phyloP scores from a whole-genome alignment of 2,797 vertebrate genomes.

The Bufotes viridis region DNA sequence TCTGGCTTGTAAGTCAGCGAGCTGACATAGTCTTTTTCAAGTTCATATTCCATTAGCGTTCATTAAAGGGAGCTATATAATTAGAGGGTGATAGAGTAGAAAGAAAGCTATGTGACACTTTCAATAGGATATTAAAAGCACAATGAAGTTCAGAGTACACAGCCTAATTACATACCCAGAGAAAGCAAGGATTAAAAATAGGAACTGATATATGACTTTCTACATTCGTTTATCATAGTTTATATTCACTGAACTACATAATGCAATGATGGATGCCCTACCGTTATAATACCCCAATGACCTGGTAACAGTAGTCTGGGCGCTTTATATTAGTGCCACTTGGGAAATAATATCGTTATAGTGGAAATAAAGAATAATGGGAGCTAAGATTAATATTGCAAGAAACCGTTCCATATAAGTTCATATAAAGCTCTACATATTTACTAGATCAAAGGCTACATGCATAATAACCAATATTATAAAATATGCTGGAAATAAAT shows the following conservation, averaged over 20 bases:
- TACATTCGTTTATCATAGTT: constrained; percentile 1
- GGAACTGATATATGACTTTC: constrained; percentile 33
- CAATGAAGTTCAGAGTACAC: constrained; percentile 51
- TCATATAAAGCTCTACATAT: neutral
- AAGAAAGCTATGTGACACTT: constrained; percentile 53
- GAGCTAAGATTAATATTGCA: neutral
- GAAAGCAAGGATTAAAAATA: constrained; percentile 47
- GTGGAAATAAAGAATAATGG: neutral
- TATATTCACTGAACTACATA: constrained; percentile 23
- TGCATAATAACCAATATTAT: neutral
- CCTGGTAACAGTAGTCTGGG: neutral
- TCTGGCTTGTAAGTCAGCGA: constrained; percentile 55
- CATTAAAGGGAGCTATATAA: constrained; percentile 60
- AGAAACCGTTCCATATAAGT: neutral
- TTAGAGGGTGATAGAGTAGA: constrained; percentile 58
- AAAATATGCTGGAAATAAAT: neutral
- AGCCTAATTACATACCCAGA: constrained; percentile 50
- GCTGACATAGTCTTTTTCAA: constrained; percentile 57
- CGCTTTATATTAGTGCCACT: neutral
- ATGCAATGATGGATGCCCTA: constrained; percentile 32
- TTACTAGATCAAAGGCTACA: neutral
- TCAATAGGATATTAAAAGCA: constrained; percentile 61
- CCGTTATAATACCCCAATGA: neutral
- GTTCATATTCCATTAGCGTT: constrained; percentile 62
- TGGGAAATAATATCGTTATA: neutral